Base-by-base conservation (phyloP, 2,797 vertebrate species). In the Microctenopoma lineatum region DNA sequence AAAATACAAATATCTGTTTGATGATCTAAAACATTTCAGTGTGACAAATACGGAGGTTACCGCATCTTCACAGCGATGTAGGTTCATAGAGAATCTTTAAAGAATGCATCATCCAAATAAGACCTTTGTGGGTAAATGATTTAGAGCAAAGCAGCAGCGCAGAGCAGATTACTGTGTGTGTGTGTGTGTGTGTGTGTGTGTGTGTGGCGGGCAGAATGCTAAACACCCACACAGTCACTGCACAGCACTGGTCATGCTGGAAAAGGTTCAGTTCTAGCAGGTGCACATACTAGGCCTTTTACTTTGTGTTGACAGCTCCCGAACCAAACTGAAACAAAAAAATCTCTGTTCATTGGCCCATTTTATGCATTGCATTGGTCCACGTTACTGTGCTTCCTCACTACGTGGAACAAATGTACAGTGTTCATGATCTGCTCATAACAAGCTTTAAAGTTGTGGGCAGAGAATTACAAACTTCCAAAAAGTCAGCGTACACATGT, bases 181-280 rank as follows among this genome's bases (percentile, higher is more conserved):
- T 66, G 45, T 72, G 41, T 21, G 21, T 21, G 21, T 21, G 21
- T 21, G 21, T 21, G 21, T 21, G 21, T 21, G 21, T 21, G 21
- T 66, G 45, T 72, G 41, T 69, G 50, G 59, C 75, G 75, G 58
- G 72, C 76, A 83, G 92, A 94, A 94, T 93, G 76, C 57, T 92
- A 90, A 94, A 87, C 88, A 85, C 70, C 82, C 83, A 52, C 75
- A 45, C 66, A 70, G 81, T 75, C 77, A 56, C 42, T 46, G 51
- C 73, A 76, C 76, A 79, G 73, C 77, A 44, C 68, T 87, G 66
- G 81, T 75, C 77, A 50, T 75, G 84, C 77, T 93, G 92, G 89
- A 91, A 80, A 69, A 84, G 70, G 71, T 90, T 92, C 90, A 93
- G 87, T 52, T 86, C 66, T 79, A 83, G 87, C 89, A 92, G 92